Base-by-base conservation (phyloP, 2,113 vertebrate genomes). In the Silurus meridionalis region DNA sequence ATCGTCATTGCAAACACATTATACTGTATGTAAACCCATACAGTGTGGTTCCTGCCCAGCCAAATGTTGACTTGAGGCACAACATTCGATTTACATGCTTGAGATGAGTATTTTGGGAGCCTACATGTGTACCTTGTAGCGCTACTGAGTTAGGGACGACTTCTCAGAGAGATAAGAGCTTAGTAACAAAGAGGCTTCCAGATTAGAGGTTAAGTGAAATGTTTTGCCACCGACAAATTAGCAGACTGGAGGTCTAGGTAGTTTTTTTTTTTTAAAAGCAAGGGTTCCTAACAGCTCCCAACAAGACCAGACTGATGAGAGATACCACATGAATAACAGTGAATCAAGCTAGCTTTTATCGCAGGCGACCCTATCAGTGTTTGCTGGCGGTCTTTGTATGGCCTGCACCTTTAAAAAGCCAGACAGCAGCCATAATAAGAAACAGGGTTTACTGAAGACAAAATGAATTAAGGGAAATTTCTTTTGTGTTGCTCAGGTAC, bases 321-420 rank as follows among this genome's bases (percentile, higher is more conserved):
- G 58, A 28, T 61, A 57, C n/a, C n/a, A 52, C 58, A 79, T 17
- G 82, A 83, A 86, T 61, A 80, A 88, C 53, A 83, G 82, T 81
- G 80, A 83, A 88, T 74, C 84, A 86, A 74, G 71, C 69, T 61
- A 75, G 71, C 63, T 60, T 52, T 60, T 78, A 66, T 60, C 61
- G 19, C 53, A 53, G 55, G 53, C 53, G 15, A 79, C 37, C n/a
- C 19, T 53, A 75, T 82, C 77, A 4, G 50, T 28, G 79, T 19
- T 69, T 46, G 55, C 71, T 67, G 71, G 63, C 64, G 46, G 71
- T 17, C 9, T 75, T 17, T 82, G 17, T 81, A 52, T 75, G 10
- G 6, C 60, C 69, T 13, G 50, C 72, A 3, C 48, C 14, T 19
- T 79, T 23, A 52, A 50, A 67, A 69, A 85, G 11, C 37, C 77